Conservation (phyloP, 92 coral and sea anemone species). For the Epizoanthus stellaris region DNA sequence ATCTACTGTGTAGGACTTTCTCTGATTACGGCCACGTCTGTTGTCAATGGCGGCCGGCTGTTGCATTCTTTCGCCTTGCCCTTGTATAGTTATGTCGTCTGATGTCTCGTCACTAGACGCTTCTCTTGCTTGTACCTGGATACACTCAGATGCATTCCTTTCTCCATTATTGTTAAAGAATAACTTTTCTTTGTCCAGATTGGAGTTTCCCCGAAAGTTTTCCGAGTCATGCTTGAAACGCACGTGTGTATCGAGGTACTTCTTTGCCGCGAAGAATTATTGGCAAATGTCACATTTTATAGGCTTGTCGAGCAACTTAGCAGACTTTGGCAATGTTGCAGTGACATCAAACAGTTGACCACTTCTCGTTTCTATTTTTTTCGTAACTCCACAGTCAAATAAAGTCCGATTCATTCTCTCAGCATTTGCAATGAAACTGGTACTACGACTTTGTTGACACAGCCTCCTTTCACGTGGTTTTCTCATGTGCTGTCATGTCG, state of each 20-base stretch:
- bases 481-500: too few relatives aligned
- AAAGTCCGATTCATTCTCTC: conserved; percentile 48
- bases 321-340: conserved; percentile 22
- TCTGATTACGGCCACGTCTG: conserved; percentile 53
- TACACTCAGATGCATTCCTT: too few relatives aligned
- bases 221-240: conserved; percentile 45
- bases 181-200: conserved; percentile 14
- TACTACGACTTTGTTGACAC: too few relatives aligned
- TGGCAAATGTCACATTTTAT: conserved; percentile 34
- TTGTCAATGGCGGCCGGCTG: conserved; percentile 33
- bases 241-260: conserved; percentile 46
- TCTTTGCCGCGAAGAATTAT: conserved; percentile 26
- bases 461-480: too few relatives aligned
- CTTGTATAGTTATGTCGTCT: background rate
- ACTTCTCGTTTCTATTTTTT: conserved; percentile 38
- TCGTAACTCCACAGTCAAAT: conserved; percentile 36
- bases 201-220: conserved; percentile 20
- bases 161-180: background rate
- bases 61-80: conserved; percentile 18
- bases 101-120: too few relatives aligned
- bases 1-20: conserved; percentile 73
- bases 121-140: too few relatives aligned
- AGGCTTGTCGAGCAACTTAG: conserved; percentile 36
- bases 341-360: conserved; percentile 39
- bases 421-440: too few relatives aligned